phyloP scores from a whole-genome alignment of 2,797 vertebrate genomes.

The Pseudochirops cupreus region DNA sequence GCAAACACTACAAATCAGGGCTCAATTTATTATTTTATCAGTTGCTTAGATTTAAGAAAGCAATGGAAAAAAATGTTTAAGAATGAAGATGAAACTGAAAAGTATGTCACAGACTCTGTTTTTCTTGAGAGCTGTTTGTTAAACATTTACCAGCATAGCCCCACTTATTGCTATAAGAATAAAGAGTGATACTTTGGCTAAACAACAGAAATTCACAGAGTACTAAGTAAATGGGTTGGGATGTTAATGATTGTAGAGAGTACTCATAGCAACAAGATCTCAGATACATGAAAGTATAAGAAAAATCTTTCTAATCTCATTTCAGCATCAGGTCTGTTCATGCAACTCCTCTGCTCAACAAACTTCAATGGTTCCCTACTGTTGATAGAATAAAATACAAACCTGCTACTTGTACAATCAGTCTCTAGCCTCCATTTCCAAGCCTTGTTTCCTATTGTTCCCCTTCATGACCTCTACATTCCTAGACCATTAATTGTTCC shows the following conservation, averaged over 20 bases:
- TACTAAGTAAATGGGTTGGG: not conserved
- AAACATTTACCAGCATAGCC: not conserved
- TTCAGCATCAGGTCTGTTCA: not conserved
- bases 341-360: not conserved
- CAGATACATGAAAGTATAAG: not conserved
- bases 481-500: not conserved
- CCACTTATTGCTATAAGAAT: not conserved
- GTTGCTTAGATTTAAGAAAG: not conserved
- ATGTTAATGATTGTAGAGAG: not conserved
- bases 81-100: not conserved
- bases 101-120: not conserved
- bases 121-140: not conserved
- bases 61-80: not conserved
- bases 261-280: not conserved
- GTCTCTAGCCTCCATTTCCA: not conserved
- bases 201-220: not conserved
- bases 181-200: not conserved
- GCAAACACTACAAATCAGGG: not conserved
- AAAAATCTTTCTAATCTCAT: not conserved
- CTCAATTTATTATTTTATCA: not conserved
- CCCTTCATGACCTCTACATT: not conserved
- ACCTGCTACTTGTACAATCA: not conserved
- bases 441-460: not conserved
- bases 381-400: not conserved
- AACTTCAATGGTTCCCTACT: not conserved